phyloP scores from a whole-genome alignment of 1,140 invertebrate species.

The Chironomus tepperi region DNA sequence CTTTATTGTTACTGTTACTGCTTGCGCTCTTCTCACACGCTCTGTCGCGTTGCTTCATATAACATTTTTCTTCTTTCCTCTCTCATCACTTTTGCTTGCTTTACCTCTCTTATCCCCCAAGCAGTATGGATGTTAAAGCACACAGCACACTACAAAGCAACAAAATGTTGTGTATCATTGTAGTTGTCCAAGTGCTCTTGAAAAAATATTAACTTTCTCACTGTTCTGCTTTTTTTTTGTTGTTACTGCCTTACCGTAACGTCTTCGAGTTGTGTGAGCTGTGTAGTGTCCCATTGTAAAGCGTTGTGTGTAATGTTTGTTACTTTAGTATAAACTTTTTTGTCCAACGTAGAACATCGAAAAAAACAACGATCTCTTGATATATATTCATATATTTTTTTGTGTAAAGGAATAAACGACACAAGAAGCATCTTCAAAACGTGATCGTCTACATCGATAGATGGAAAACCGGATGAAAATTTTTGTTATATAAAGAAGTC shows the following conservation, averaged over 20 bases:
- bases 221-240: neutral
- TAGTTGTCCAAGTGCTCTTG: neutral
- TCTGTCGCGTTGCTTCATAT: neutral
- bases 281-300: too few species aligned
- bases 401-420: neutral
- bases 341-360: constrained; percentile 17
- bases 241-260: neutral
- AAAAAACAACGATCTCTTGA: neutral
- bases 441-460: neutral
- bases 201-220: neutral
- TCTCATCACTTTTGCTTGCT: neutral
- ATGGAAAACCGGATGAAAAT: constrained; percentile 19
- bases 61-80: neutral
- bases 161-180: neutral
- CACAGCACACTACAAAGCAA: too few species aligned
- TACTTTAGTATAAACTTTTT: neutral
- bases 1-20: too few species aligned
- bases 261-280: neutral
- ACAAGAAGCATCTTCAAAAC: neutral
- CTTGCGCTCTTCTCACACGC: neutral
- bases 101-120: too few species aligned
- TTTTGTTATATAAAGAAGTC: constrained; percentile 16
- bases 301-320: neutral
- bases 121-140: too few species aligned
- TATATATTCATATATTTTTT: too few species aligned